Evolutionary conservation across 2,113 vertebrate genomes (phyloP), one percentile per base, ranked within the genome.

Genomic region (Gnathonemus longibarbis): DNA sequence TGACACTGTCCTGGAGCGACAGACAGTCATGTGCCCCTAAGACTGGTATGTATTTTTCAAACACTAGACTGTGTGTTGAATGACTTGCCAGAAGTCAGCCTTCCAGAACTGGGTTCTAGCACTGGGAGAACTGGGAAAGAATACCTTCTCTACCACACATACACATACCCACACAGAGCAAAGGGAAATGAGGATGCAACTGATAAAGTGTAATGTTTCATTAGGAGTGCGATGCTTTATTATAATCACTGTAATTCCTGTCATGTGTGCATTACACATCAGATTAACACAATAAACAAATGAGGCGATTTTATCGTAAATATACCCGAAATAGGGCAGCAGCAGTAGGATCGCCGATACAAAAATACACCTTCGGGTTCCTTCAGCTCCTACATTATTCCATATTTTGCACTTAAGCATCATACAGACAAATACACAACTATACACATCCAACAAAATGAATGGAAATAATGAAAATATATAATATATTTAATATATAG

Each of bases 291-390:
- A 90, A 94, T 94, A 92, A 94, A 94, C 93, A 95, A 89, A 93
- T 92, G 91, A 92, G 93, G 93, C 90, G 2, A 91, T 94, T 53
- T 92, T 84, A 91, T 39, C 11, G 94, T 93, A 95, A 94, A 95
- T 95, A 94, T 92, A 94, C 91, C 93, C 93, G 93, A 94, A 39
- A 96, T 96, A 96, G 74, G 74, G 31, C 35, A 80, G 74, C 96
- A 97, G 97, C 96, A 98, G 97, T 96, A 96, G 93, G 93, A 42
- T 39, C n/a, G 74, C 5, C 1, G 97, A 96, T 98, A 98, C 96
- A 98, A 98, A 98, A 98, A 98, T 98, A 98, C 97, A 97, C 96
- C 95, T 97, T 96, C 95, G 95, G 96, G 92, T 97, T 96, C 70
- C 88, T 90, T 91, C 84, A 89, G 88, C 92, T 95, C 94, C 94